Evolutionary conservation across 2,797 vertebrate species (phyloP).

Genomic region (Setipinna tenuifilis): DNA sequence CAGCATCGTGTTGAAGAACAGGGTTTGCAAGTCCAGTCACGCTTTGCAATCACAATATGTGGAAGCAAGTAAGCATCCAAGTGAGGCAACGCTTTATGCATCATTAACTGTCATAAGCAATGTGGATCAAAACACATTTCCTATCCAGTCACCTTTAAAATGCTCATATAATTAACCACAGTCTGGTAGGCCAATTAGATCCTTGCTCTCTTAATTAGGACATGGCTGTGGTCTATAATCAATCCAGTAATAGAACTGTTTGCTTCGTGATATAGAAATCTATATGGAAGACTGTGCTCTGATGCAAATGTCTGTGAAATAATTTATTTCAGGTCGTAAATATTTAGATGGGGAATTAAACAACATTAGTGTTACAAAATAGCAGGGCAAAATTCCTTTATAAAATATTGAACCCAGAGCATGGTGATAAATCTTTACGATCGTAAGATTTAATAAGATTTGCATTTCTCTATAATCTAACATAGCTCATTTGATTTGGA

Average conservation of each 20-base stretch:
- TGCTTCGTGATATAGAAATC: slow-evolving; percentile 12
- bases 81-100: not conserved
- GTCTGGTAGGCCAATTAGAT: not conserved
- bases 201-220: not conserved
- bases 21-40: not conserved
- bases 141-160: slow-evolving; percentile 21
- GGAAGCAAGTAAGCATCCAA: not conserved
- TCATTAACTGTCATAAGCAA: not conserved
- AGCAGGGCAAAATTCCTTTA: not conserved
- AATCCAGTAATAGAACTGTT: not conserved
- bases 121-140: slow-evolving; percentile 6
- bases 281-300: not conserved
- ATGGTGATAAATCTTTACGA: not conserved
- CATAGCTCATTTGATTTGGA: slow-evolving; percentile 13
- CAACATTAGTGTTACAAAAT: slow-evolving; percentile 9
- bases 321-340: slow-evolving; percentile 13
- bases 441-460: not conserved
- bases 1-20: not conserved
- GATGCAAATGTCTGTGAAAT: not conserved
- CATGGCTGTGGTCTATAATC: not conserved
- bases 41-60: not conserved
- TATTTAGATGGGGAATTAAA: slow-evolving; percentile 18
- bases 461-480: not conserved
- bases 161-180: slow-evolving; percentile 17
- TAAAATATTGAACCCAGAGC: slow-evolving; percentile 2